Evolutionary conservation across 2,888 invertebrate genomes (phyloP), one percentile per base, ranked within the genome.

Genomic region (Oscheius sp.): DNA sequence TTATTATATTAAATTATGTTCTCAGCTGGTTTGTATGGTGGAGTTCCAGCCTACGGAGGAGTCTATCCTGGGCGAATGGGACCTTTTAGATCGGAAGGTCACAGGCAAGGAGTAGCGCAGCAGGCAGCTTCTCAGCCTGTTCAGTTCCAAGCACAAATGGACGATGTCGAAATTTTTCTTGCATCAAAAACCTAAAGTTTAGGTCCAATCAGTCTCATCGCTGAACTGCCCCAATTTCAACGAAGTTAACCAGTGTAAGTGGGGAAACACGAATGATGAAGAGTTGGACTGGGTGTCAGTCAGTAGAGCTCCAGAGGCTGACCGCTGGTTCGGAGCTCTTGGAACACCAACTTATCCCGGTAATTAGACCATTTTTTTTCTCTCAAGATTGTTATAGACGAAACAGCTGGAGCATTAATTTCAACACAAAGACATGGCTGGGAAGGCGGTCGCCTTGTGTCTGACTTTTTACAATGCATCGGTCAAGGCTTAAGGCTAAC

Each of bases 181-280:
- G n/a, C 2, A 66, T 2, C 32, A 32, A 47, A 32, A 50, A 2
- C 50, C 32, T 37, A 42, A 7, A 78, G 10, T n/a, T 65, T 13
- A 74, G 70, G 50, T 37, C 7, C 62, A 33, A 21, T 32, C 74
- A 1, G 65, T 76, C 0, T 75, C 81, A 10, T 59, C 77, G 0
- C 65, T 84, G 62, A 83, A 84, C 58, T 83, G 83, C 47, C 76
- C 76, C 2, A 76, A 68, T 4, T 82, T 83, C 33, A 63, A 73
- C 42, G 72, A 70, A 21, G 72, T 66, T 50, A 73, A 79, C 33
- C 76, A 77, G 9, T 85, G 85, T 71, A 74, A 79, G 9, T 85
- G 85, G 85, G 78, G 82, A 21, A 85, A 85, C 53, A 84, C 83
- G 3, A 81, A 82, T 58, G 82, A 84, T 47, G 85, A 85, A 32